Base-by-base conservation (phyloP, 2,113 vertebrate genomes). In the Orthonyx spaldingii region DNA sequence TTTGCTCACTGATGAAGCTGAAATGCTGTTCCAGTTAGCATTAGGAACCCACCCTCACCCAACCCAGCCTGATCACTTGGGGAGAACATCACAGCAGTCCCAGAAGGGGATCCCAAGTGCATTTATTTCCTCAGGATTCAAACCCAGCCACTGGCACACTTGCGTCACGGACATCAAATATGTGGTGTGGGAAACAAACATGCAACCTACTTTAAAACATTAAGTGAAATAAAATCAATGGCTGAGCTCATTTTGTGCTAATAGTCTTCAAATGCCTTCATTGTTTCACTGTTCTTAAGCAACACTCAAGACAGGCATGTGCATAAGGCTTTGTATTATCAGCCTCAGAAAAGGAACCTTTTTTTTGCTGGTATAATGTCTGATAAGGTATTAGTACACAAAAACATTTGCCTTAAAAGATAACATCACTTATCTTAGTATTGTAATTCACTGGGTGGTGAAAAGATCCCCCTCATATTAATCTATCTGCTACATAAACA, bases 221-320 rank as follows among this genome's bases (percentile, higher is more conserved):
- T 30, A 75, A 93, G 85, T 95, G 95, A 98, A 97, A 93, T 80
- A 94, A 97, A 97, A 97, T 97, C 95, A 93, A 96, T 97, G 92
- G 61, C 64, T 91, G 94, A 87, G 76, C 55, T 46, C 52, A 69
- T 93, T 97, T 94, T n/a, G 53, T 81, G 86, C 75, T 97, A 97
- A 97, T 95, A 90, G 80, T 63, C 69, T 95, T 95, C 92, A 92
- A 95, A 92, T 72, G 63, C 71, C 78, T 96, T 95, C 90, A 74
- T 89, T 93, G 89, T 86, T 96, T 74, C 60, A 39, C 28, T 94
- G 39, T 86, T 96, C 92, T 83, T 82, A 93, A 96, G 95, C 71
- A 96, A 78, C 39, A 20, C 52, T 84, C 23, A 24, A 63, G 80
- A 87, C 60, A 95, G 60, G 47, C n/a, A 52, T 21, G 13, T 30